Evolutionary conservation across 2,113 vertebrate species (phyloP).

Genomic region (Phycodurus eques): DNA sequence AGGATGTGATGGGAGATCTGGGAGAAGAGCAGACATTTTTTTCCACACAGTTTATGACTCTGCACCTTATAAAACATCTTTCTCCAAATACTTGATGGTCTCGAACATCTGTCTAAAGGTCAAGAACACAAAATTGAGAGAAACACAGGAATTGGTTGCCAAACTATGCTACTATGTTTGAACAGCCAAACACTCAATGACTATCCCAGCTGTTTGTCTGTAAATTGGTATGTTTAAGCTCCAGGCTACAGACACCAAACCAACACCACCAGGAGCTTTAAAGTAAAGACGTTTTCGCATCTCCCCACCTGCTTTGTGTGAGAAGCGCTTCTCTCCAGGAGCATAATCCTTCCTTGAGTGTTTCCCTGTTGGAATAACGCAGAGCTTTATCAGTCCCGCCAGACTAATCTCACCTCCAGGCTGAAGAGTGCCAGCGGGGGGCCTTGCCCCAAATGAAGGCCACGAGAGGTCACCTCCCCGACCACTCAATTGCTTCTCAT

Average conservation of each 20-base stretch:
- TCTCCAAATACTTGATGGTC: slow-evolving; percentile 26
- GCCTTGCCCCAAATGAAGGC: slow-evolving; percentile 35
- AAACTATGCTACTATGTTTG: slow-evolving; percentile 2
- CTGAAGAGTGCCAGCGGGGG: slow-evolving; percentile 36
- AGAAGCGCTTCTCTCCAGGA: slow-evolving; percentile 19
- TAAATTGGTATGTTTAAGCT: slow-evolving; percentile 18
- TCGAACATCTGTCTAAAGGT: slow-evolving; percentile 27
- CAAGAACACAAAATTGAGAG: slow-evolving; percentile 1
- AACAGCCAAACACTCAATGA: neutral
- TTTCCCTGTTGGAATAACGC: slow-evolving; percentile 41
- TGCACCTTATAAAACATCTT: slow-evolving; percentile 39
- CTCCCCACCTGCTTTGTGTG: slow-evolving; percentile 42
- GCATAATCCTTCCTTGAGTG: slow-evolving; percentile 41
- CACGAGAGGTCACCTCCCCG: slow-evolving; percentile 42
- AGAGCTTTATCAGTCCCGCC: slow-evolving; percentile 52
- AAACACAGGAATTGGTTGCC: neutral
- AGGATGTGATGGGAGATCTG: slow-evolving; percentile 1
- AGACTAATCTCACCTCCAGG: slow-evolving; percentile 59
- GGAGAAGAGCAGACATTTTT: slow-evolving; percentile 6
- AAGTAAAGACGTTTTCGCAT: slow-evolving; percentile 20
- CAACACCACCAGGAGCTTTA: slow-evolving; percentile 6
- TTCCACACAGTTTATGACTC: slow-evolving; percentile 33
- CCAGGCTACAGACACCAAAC: slow-evolving; percentile 17
- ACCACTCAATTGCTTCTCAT: slow-evolving; percentile 46
- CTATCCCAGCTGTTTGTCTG: slow-evolving; percentile 22